A percentile compares a stretch with the other conserved stretches of the same genome.
These are phyloP conservation scores for Cololabis saira DNA, from an alignment of 2,113 vertebrate genomes.

Conservation along the genomic window DNA sequence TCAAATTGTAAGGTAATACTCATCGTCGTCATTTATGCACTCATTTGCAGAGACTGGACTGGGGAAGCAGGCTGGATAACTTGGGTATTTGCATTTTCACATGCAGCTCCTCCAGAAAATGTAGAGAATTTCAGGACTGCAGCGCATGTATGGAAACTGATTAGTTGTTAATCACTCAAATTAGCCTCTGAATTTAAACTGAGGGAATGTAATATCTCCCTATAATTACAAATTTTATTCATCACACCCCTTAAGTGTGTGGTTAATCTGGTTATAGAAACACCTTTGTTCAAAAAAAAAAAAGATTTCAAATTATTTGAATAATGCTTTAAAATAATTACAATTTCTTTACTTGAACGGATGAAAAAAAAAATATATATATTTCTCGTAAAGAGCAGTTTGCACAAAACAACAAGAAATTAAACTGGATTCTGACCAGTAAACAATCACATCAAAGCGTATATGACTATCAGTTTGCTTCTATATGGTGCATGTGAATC, in stretches of 20 bases:
- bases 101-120: neutral
- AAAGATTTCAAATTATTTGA: too few relatives aligned
- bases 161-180: neutral
- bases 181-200: neutral
- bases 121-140: neutral
- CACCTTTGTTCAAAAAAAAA: too few relatives aligned
- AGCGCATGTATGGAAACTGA: neutral
- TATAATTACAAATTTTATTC: neutral
- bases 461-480: slow-evolving; percentile 14
- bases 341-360: too few relatives aligned
- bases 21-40: too few relatives aligned
- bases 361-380: neutral
- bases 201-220: neutral
- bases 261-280: too few relatives aligned
- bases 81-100: neutral
- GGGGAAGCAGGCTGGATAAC: too few relatives aligned
- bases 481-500: slow-evolving; percentile 43
- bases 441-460: neutral
- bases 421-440: neutral
- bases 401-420: neutral
- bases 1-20: too few relatives aligned
- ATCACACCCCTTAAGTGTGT: too few relatives aligned
- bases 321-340: too few relatives aligned
- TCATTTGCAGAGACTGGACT: too few relatives aligned
- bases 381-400: neutral